A percentile compares a stretch with the other conserved stretches of the same genome.
Evolutionary conservation across 2,113 vertebrate genomes (phyloP).

Genomic region (Bubo bubo): DNA sequence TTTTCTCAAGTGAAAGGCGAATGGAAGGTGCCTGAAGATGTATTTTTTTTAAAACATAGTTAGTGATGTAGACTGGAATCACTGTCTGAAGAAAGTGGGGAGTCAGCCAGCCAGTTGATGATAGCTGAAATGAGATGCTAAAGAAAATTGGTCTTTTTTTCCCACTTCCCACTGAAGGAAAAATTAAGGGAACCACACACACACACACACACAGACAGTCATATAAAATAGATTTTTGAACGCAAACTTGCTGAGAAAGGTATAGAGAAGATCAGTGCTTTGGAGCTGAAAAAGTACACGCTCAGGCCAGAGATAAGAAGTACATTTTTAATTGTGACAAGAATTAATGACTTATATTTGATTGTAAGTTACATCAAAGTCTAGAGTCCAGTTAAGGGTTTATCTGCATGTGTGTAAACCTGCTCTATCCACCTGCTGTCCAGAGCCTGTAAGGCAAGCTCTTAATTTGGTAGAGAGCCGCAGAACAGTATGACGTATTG

Average conservation of each 20-base stretch:
- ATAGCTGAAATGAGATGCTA: not conserved
- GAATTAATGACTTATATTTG: not conserved
- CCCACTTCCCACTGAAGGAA: not conserved
- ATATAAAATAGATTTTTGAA: not conserved
- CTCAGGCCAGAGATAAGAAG: not conserved
- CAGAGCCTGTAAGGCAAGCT: not conserved
- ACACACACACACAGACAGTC: not conserved
- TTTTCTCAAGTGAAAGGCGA: not conserved
- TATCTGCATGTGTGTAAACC: not conserved
- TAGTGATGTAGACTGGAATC: not conserved
- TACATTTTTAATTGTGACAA: not conserved
- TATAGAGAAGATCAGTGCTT: not conserved
- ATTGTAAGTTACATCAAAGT: not conserved
- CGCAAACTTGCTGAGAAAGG: not conserved
- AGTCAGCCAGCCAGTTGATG: not conserved
- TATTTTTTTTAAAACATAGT: not conserved
- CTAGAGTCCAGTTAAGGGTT: not conserved
- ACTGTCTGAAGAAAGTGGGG: not conserved
- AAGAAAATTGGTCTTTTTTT: not conserved
- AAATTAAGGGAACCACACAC: not conserved
- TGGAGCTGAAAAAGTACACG: not conserved
- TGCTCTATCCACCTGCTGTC: not conserved
- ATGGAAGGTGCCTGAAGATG: not conserved
- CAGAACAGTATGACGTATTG: accelerated
- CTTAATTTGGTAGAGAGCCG: not conserved